Evolutionary conservation across 2,888 invertebrate genomes (phyloP), one percentile per base, ranked within the genome.

Genomic region (Drosophila ustulata): DNA sequence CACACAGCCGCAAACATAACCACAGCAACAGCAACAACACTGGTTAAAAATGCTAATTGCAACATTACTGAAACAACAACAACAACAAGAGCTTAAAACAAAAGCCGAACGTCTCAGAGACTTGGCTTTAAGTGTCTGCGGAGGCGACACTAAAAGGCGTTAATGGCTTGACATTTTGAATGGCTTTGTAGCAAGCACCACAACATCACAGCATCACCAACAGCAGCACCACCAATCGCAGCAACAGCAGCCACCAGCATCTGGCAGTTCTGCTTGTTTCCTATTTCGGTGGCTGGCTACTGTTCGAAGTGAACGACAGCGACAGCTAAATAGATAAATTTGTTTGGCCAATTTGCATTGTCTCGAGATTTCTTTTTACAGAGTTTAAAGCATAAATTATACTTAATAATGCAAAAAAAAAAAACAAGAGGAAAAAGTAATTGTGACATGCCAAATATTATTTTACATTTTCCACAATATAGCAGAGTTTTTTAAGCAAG

Each of bases 81-180:
- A 63, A 55, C 56, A 65, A 63, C 58, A 64, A 70, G 65, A 59
- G 56, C 43, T 9, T 34, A 34, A 34, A 34, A 37, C 45, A 50
- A 49, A 18, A 18, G 18, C 18, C 18, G 18, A 18, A 1, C 18
- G 30, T 8, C 30, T 30, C 7, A 59, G 39, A 59, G 47, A 55
- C 51, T 55, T 50, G 66, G 73, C 64, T 66, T 61, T 66, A 71
- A 86, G 80, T 80, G 87, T 86, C 75, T 88, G 83, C 87, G 83
- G 88, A 86, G 85, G 85, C 85, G 85, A 84, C 80, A 83, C 80
- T 84, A 80, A 88, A 85, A 85, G 85, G 85, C 85, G 89, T 86
- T 89, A 89, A 86, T 88, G 64, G 79, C 73, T 87, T 89, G 84
- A 89, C 84, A 84, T 84, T 85, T 87, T 78, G 69, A 84, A 83